Evolutionary conservation across 2,113 vertebrate species (phyloP).

Genomic region (Plestiodon gilberti): DNA sequence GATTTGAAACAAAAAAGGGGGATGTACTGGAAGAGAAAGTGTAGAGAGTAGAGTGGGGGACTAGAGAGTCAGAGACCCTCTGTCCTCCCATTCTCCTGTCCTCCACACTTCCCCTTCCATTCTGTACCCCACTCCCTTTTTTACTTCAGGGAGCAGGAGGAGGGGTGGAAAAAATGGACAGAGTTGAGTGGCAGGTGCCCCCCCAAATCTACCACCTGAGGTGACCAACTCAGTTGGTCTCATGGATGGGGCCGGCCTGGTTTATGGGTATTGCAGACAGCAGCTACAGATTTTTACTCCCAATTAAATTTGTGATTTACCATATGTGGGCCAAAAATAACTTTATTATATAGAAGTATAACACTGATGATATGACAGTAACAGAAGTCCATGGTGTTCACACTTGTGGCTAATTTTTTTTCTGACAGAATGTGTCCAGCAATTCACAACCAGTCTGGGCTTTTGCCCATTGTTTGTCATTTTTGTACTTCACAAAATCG

Average conservation of each 20-base stretch:
- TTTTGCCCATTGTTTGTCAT: background rate
- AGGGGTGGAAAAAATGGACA: no score
- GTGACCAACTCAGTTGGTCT: no score
- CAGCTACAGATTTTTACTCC: background rate
- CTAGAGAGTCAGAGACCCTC: no score
- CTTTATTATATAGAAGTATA: background rate
- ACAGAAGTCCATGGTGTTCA: background rate
- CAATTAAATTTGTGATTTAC: background rate
- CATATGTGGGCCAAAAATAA: background rate
- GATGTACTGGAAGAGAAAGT: background rate
- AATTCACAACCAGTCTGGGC: background rate
- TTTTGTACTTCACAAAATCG: background rate
- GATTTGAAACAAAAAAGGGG: no score
- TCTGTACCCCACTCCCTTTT: no score
- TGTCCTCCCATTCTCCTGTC: no score
- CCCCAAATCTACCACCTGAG: no score
- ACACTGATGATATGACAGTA: background rate
- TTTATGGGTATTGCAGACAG: no score
- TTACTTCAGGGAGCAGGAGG: no score
- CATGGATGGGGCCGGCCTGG: no score
- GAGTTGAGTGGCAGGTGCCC: no score
- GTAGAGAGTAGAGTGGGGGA: background rate
- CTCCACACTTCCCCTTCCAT: no score
- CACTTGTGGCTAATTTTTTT: background rate
- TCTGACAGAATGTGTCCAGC: background rate